Base-by-base conservation (phyloP, 1,140 invertebrate genomes). In the Chironomus striatipennis region DNA sequence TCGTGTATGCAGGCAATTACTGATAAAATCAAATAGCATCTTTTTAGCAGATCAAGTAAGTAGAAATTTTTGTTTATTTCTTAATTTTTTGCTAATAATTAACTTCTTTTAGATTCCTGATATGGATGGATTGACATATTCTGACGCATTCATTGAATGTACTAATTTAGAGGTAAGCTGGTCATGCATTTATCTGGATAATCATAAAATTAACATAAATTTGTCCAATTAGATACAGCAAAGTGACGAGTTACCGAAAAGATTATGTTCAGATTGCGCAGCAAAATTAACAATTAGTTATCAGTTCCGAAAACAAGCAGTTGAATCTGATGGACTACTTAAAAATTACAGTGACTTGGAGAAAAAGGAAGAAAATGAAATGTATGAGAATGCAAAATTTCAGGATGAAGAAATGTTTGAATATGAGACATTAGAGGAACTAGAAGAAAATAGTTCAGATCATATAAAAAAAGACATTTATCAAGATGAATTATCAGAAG, bases 261-360 rank as follows among this genome's bases (percentile, higher is more conserved):
- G 18, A 70, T 18, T 70, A 10, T 70, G 65, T 10, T n/a, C 65
- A 70, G 65, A 70, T 20, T 70, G 65, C 18, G 65, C 65, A 9
- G 65, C 65, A 70, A 70, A 20, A 70, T 70, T 70, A 70, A 70
- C 18, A 6, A 70, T 70, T 10, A 18, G n/a, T 10, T 70, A 70
- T 20, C 65, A 70, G 18, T 70, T 70, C 1, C 5, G 18, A 12
- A 70, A 70, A 70, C 15, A 70, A 20, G 65, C 65, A 10, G 17
- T 70, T 7, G 20, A 20, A 20, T 70, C 65, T 70, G 17, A 20
- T 20, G 18, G 18, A 21, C 17, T 70, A 8, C 18, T 70, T 1
- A 70, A 20, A 70, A 21, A 21, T 20, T 70, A 70, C 18, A 70
- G 65, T 20, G 65, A 70, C 5, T 20, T 70, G 17, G 65, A 70